Evolutionary conservation across 1,140 invertebrate genomes (phyloP), one percentile per base, ranked within the genome.

Genomic region (Semibalanus balanoides): DNA sequence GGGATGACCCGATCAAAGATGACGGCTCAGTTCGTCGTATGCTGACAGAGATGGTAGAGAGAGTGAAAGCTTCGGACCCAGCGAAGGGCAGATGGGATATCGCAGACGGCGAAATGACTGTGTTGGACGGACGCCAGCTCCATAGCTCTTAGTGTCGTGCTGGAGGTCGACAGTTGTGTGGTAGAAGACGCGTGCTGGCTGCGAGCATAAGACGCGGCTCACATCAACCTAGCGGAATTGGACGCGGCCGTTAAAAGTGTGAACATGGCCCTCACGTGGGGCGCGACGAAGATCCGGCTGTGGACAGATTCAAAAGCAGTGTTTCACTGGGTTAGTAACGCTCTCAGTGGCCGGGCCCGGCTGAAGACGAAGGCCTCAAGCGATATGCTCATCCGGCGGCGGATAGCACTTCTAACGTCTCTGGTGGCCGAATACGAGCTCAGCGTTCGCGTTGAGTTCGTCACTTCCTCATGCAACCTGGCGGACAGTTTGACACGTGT

Each of bases 101-200:
- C 25, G 43, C 11, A 14, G 25, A 73, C n/a, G 73, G 73, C 14
- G 71, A 77, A 30, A 35, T 73, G 30, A 74, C 31, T 35, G 76
- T 77, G n/a, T 76, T 77, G 76, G 76, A 74, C 75, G 35, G 76
- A 75, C 35, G 73, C 76, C 43, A 77, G 76, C 35, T 77, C 74
- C n/a, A 3, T 74, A 74, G 74, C 31, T 51, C 70, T n/a, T 74
- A 51, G 74, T 35, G 73, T 35, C 31, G 72, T 43, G 75, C 73
- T 76, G n/a, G 40, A 76, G 31, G 40, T 71, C 35, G 74, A n/a
- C 5, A n/a, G 73, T 7, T 30, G 71, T 43, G 75, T 77, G 29
- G 30, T 75, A 35, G 74, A 77, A 77, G 76, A 74, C 70, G 76
- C 71, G 31, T 74, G 70, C 73, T 77, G 74, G 73, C 29, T 73